phyloP scores from a whole-genome alignment of 1,140 invertebrate genomes.

The Hestina assimilis region DNA sequence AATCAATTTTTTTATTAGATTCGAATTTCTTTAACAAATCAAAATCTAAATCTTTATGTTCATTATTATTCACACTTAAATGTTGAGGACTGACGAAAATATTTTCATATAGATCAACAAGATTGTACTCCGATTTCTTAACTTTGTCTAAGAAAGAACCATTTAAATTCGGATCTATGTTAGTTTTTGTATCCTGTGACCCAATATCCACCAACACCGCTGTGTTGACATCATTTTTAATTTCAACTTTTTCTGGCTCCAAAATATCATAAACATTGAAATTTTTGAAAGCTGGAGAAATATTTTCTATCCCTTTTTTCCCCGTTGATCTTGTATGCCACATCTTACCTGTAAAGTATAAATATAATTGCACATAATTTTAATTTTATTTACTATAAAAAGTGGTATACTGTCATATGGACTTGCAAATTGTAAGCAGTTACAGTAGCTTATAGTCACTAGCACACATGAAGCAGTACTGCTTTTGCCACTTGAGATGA shows the following conservation, averaged over 20 bases:
- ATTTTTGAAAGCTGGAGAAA: neutral
- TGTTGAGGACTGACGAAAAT: slow-evolving; percentile 35
- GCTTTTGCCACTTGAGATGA: too few species aligned
- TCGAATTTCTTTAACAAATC: neutral
- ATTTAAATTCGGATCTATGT: slow-evolving; percentile 8
- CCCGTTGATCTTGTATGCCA: neutral
- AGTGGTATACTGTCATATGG: too few species aligned
- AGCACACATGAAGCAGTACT: too few species aligned
- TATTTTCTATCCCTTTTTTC: neutral
- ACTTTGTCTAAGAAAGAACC: slow-evolving; percentile 27
- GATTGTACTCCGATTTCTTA: slow-evolving; percentile 23
- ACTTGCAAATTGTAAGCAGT: too few species aligned
- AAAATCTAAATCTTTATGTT: neutral
- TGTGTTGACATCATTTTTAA: slow-evolving; percentile 6
- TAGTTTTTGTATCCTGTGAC: too few species aligned
- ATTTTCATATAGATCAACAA: slow-evolving; percentile 39
- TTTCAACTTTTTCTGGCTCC: slow-evolving; percentile 26
- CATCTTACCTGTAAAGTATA: neutral
- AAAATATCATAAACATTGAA: slow-evolving; percentile 27
- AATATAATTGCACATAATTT: too few species aligned
- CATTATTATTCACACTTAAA: slow-evolving; percentile 5
- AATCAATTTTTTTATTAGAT: neutral
- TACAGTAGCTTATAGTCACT: too few species aligned
- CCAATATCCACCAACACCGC: slow-evolving; percentile 26
- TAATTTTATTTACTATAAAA: too few species aligned